Conservation (phyloP, 2,797 vertebrate genomes). For the Melanotaenia parkinsoni region DNA sequence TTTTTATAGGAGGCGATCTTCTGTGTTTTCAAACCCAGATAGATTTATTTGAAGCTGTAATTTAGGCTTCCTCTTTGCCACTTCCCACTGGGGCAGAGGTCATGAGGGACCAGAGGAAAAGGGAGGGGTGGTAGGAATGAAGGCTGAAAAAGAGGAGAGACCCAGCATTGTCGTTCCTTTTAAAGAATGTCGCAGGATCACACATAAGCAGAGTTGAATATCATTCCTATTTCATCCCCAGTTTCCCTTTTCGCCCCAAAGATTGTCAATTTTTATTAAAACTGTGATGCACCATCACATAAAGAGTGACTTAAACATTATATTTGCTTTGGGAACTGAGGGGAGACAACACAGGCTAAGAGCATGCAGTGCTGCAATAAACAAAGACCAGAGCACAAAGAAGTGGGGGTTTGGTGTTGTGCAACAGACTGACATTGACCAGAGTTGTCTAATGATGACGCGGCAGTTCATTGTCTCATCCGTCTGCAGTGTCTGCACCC, state of each 20-base stretch:
- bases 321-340: not conserved
- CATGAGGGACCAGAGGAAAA: constrained; percentile 42
- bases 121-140: constrained; percentile 24
- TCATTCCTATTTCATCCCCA: not conserved
- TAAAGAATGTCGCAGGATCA: constrained; percentile 19
- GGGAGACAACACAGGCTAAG: constrained; percentile 7
- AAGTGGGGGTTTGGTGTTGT: constrained; percentile 48
- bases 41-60: constrained; percentile 40
- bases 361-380: constrained; percentile 21
- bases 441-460: constrained; percentile 64
- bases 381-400: constrained; percentile 49
- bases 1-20: constrained; percentile 31
- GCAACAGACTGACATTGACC: constrained; percentile 75
- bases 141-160: constrained; percentile 10
- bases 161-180: constrained; percentile 10
- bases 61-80: constrained; percentile 51
- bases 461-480: constrained; percentile 61
- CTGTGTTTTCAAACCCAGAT: constrained; percentile 48
- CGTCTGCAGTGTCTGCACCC: constrained; percentile 40
- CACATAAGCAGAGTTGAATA: not conserved
- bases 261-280: not conserved
- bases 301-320: constrained; percentile 2
- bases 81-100: constrained; percentile 72
- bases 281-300: not conserved
- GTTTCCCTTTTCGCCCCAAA: not conserved